phyloP scores from a whole-genome alignment of 2,888 invertebrate genomes.

The Pediacus dermestoides region DNA sequence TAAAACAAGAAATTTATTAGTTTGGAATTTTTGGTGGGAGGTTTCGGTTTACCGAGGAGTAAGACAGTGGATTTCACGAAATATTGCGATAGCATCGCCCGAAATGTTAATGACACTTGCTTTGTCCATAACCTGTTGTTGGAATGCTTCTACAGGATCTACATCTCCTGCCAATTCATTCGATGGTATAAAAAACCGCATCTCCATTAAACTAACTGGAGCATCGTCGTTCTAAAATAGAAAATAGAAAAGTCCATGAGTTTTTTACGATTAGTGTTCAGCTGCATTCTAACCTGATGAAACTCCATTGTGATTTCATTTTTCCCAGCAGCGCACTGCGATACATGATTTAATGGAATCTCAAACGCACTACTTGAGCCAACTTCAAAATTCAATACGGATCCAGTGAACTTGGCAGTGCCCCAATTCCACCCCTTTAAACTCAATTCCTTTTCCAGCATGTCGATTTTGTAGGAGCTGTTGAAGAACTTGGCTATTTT shows the following conservation, averaged over 20 bases:
- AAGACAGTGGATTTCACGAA: constrained; percentile 94
- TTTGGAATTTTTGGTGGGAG: no score
- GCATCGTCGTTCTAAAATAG: constrained; percentile 89
- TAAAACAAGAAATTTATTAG: no score
- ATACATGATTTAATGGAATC: constrained; percentile 92
- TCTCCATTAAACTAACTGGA: constrained; percentile 93
- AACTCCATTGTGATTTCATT: constrained; percentile 98
- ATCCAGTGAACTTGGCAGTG: constrained; percentile 87
- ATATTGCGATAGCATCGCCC: constrained; percentile 96
- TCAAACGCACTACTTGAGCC: constrained; percentile 87
- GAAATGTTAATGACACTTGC: constrained; percentile 97
- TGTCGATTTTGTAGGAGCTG: constrained; percentile 75
- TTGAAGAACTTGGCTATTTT: constrained; percentile 88
- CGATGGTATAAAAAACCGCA: constrained; percentile 96
- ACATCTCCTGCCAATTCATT: constrained; percentile 80
- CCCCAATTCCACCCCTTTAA: constrained; percentile 99
- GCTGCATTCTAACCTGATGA: no score
- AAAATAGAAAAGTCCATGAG: no score
- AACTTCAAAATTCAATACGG: constrained; percentile 80
- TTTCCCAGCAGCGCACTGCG: constrained; percentile 92
- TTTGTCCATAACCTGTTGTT: constrained; percentile 93
- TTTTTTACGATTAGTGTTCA: no score
- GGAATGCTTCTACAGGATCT: constrained; percentile 96
- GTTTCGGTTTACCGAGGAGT: constrained; percentile 98
- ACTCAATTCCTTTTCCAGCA: constrained; percentile 88